Evolutionary conservation across 2,888 invertebrate species (phyloP).

Genomic region (Dolomedes plantarius): DNA sequence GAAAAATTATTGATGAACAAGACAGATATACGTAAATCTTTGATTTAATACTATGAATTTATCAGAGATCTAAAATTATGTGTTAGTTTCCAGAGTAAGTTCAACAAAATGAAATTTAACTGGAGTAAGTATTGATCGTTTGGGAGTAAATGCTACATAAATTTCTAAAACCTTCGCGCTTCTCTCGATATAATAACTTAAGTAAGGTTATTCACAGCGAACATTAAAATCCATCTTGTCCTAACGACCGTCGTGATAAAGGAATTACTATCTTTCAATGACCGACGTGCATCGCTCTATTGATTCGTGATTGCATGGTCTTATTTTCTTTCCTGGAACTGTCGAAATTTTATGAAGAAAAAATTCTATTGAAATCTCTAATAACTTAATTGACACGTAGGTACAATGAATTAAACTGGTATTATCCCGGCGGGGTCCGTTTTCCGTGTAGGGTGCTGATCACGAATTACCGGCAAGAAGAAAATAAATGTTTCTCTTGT

Average conservation of each 20-base stretch:
- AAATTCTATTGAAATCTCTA: background rate
- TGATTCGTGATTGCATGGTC: background rate
- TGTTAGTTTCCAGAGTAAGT: too few species aligned
- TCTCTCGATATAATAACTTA: too few species aligned
- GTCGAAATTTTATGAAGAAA: conserved; percentile 12
- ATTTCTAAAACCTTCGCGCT: too few species aligned
- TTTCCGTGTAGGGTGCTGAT: conserved; percentile 2
- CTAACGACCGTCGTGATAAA: background rate
- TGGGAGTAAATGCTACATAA: too few species aligned
- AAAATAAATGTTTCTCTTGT: background rate
- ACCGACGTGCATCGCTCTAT: background rate
- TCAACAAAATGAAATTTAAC: too few species aligned
- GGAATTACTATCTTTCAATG: conserved; percentile 11
- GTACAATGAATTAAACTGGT: conserved; percentile 10
- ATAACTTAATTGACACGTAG: conserved; percentile 37
- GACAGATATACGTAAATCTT: too few species aligned
- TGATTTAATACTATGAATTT: too few species aligned
- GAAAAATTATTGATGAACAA: too few species aligned
- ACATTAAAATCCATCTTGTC: too few species aligned
- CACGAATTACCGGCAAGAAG: conserved; percentile 2
- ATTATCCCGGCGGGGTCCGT: conserved; percentile 20
- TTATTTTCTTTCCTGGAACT: background rate
- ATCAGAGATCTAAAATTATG: too few species aligned
- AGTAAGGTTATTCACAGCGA: too few species aligned
- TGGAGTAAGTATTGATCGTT: too few species aligned